Percentiles rank a stretch among this genome's conserved stretches.
These are phyloP conservation scores for Lepus europaeus DNA, from an alignment of 2,113 vertebrate genomes.

Conservation along the genomic window DNA sequence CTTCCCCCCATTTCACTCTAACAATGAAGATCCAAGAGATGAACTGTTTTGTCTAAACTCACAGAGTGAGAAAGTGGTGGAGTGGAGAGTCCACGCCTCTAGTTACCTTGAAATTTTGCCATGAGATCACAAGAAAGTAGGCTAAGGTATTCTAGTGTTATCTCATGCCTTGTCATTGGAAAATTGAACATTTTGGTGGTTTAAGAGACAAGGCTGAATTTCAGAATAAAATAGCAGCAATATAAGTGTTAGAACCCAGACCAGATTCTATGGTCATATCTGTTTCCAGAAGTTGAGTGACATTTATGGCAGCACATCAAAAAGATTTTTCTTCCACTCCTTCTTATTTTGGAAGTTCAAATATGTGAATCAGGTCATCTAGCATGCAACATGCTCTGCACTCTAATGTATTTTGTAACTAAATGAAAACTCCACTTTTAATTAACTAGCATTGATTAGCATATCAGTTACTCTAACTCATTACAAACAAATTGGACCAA, in stretches of 20 bases:
- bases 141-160: not conserved
- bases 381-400: not conserved
- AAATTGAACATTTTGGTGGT: conserved; percentile 8
- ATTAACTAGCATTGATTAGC: conserved; percentile 43
- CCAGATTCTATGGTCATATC: not conserved
- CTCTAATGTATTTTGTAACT: conserved; percentile 60
- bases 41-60: not conserved
- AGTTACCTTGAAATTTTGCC: conserved; percentile 27
- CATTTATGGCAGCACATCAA: conserved; percentile 2
- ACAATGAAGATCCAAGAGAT: not conserved
- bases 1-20: not conserved
- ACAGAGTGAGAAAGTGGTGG: not conserved
- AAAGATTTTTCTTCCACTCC: conserved; percentile 47
- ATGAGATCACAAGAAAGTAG: not conserved
- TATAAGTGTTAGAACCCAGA: not conserved
- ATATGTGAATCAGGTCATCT: conserved; percentile 67
- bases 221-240: not conserved
- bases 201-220: not conserved
- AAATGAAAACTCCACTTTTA: conserved; percentile 74
- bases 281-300: not conserved
- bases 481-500: conserved; percentile 77
- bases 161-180: not conserved
- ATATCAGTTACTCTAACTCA: conserved; percentile 70
- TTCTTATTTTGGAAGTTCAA: conserved; percentile 64
- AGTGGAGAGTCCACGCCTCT: not conserved